These are phyloP conservation scores for Solenopsis invicta DNA, from an alignment of 1,140 invertebrate genomes.

Conservation along the genomic window DNA sequence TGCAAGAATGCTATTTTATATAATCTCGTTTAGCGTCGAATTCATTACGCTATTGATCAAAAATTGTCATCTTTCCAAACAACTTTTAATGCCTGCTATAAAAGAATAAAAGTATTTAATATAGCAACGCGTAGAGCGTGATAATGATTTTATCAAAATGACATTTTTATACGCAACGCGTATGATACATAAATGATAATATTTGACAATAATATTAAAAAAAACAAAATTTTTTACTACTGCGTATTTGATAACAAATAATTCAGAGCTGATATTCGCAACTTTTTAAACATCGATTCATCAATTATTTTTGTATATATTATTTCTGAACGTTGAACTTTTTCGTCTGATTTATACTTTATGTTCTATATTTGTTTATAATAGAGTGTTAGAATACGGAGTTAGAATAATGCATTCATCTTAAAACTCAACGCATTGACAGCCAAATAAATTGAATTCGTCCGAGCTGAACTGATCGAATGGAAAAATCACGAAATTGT, in stretches of 20 bases:
- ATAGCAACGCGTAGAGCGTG: neutral
- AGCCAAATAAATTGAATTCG: conserved; percentile 39
- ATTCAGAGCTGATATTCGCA: neutral
- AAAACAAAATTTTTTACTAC: conserved; percentile 33
- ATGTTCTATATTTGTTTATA: neutral
- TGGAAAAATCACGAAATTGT: conserved; percentile 39
- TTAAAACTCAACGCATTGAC: conserved; percentile 38
- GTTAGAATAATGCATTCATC: conserved; percentile 23
- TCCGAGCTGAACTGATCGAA: conserved; percentile 2
- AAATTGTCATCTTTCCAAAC: neutral
- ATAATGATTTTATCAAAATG: neutral
- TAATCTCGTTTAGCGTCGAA: conserved; percentile 35
- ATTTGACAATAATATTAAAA: neutral
- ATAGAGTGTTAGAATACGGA: neutral
- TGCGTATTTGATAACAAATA: neutral
- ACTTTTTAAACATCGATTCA: neutral
- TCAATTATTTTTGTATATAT: neutral
- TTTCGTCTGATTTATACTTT: conserved; percentile 10
- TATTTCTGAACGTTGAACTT: neutral
- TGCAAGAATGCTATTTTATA: conserved; percentile 51
- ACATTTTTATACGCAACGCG: neutral
- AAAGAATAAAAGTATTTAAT: conserved; percentile 6
- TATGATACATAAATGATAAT: conserved; percentile 11
- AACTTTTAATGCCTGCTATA: neutral
- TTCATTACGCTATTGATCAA: neutral